These are phyloP conservation scores for Forbesichthys papilliferus DNA, from an alignment of 2,113 vertebrate species.

Conservation along the genomic window DNA sequence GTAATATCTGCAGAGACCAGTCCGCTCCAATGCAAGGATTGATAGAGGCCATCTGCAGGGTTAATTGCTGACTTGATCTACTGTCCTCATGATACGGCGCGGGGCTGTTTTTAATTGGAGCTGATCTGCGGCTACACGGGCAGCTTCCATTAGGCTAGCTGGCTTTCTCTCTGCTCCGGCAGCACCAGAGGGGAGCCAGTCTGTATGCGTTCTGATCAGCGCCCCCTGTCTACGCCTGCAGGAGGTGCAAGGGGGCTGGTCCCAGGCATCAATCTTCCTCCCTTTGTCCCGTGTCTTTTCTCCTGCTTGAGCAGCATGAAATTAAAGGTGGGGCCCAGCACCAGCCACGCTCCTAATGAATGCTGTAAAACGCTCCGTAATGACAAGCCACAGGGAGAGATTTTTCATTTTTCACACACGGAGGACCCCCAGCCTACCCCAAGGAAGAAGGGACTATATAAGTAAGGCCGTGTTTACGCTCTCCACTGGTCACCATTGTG, in stretches of 20 bases:
- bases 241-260: conserved; percentile 31
- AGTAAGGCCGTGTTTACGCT: not conserved
- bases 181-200: not conserved
- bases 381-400: conserved; percentile 66
- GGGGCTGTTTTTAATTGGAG: conserved; percentile 78
- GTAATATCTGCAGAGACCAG: conserved; percentile 77
- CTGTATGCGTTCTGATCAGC: conserved; percentile 13
- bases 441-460: conserved; percentile 6
- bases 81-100: conserved; percentile 75
- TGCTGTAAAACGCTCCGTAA: conserved; percentile 72
- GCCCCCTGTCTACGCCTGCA: conserved; percentile 53
- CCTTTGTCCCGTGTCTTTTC: conserved; percentile 73
- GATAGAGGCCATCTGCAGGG: conserved; percentile 76
- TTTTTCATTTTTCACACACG: conserved; percentile 64
- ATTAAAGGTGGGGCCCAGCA: conserved; percentile 74
- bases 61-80: conserved; percentile 84
- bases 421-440: conserved; percentile 30
- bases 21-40: conserved; percentile 75
- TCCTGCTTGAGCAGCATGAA: conserved; percentile 76
- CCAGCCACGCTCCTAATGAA: conserved; percentile 63
- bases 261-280: conserved; percentile 69
- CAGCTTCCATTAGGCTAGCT: conserved; percentile 71
- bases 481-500: too few species aligned
- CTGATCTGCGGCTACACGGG: conserved; percentile 70
- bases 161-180: conserved; percentile 32